Evolutionary conservation across 2,888 invertebrate species (phyloP), one percentile per base, ranked within the genome.

Genomic region (Coelopa pilipes): DNA sequence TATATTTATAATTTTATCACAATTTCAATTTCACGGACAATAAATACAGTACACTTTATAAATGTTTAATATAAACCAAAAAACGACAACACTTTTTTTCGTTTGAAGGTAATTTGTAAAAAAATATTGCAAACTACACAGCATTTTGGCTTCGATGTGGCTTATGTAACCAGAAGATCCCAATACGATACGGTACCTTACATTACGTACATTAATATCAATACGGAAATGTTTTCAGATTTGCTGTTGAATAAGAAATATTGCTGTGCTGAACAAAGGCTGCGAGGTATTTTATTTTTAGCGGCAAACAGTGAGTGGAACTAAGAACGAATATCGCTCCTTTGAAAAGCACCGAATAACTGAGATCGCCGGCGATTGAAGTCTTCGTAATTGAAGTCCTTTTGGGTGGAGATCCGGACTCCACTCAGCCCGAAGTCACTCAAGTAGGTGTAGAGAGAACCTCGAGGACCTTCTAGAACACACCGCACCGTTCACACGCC

Each of bases 181-280:
- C 50, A 13, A 21, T 17, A 47, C 50, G 19, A 21, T 66, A 66
- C 50, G 21, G 50, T 62, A 62, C 57, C 21, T 66, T 49, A 2
- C 34, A 34, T 34, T 34, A 34, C 34, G 34, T 34, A 67, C 67
- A 45, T 67, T 50, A 24, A 67, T 67, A 55, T 53, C 67, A 67
- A 67, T 55, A 50, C 55, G 67, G 67, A 67, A 67, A 55, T 53
- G 67, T 11, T 67, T 55, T 45, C 55, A 53, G n/a, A 67, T n/a
- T 53, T 53, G n/a, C 50, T 50, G 17, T 55, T 67, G 50, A 24
- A 53, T n/a, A 34, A 15, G 34, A 34, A 62, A 62, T 45, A 62
- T 62, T 62, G 62, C 45, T 34, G 9, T 34, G 62, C 13, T 45
- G 62, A 45, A 62, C 45, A 62, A 15, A 11, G 34, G 45, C 15